Conservation (phyloP, 2,113 vertebrate species). For the Spheniscus mendiculus region DNA sequence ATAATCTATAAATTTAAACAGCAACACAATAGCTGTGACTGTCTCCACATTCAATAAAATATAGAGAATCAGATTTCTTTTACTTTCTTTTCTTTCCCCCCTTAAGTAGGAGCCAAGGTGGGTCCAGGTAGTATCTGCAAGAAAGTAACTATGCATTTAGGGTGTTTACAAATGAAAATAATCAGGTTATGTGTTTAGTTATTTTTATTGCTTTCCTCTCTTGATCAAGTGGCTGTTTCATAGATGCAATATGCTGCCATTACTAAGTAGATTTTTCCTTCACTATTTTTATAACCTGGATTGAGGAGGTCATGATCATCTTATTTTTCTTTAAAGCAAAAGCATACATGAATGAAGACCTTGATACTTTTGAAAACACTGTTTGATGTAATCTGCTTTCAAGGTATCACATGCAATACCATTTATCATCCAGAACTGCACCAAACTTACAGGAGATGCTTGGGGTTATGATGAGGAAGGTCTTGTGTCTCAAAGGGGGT, state of each 20-base stretch:
- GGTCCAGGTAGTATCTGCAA: background rate
- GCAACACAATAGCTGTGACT: background rate
- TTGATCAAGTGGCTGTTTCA: background rate
- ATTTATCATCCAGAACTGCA: background rate
- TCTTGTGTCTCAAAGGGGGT: background rate
- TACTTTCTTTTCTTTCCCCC: background rate
- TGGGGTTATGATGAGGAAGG: background rate
- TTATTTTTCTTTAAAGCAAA: background rate
- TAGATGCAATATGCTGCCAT: background rate
- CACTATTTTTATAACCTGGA: background rate
- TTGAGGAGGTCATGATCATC: background rate
- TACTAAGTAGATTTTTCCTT: background rate
- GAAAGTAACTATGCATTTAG: background rate
- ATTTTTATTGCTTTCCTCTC: background rate
- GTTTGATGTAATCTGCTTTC: background rate
- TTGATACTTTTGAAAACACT: background rate
- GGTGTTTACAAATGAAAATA: background rate
- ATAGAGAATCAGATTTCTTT: background rate
- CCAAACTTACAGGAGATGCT: background rate
- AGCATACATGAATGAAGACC: background rate
- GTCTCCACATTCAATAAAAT: background rate
- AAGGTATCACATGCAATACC: background rate
- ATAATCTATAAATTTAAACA: background rate
- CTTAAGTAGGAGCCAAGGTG: background rate
- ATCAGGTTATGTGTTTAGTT: background rate